Conservation (phyloP, 2,797 vertebrate genomes). For the Molothrus ater region DNA sequence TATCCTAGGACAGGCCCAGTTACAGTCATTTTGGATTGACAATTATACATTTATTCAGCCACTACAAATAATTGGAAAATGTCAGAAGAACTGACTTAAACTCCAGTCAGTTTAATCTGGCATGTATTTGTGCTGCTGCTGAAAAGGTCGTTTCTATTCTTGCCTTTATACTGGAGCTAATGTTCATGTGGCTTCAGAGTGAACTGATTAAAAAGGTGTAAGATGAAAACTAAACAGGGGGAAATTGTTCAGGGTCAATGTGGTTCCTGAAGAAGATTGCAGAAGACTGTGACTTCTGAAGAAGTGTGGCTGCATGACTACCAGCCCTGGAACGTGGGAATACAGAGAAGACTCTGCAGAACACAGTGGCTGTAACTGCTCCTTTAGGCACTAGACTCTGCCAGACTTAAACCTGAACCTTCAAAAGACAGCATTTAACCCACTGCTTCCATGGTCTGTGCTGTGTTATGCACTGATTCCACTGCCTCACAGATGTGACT, state of each 20-base stretch:
- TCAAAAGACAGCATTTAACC: not conserved
- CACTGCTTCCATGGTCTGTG: rapidly evolving
- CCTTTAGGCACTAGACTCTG: not conserved
- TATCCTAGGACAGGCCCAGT: not conserved
- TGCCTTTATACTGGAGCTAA: not conserved
- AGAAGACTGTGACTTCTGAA: not conserved
- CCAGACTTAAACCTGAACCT: not conserved
- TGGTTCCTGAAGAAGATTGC: not conserved
- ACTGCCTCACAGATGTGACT: not conserved
- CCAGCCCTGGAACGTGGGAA: rapidly evolving
- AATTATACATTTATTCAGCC: not conserved
- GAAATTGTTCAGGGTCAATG: not conserved
- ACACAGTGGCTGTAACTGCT: not conserved
- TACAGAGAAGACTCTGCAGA: rapidly evolving
- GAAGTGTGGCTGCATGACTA: not conserved
- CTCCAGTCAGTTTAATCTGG: not conserved
- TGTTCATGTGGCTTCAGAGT: not conserved
- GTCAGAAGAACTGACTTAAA: not conserved
- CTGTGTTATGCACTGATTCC: not conserved
- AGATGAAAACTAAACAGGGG: not conserved
- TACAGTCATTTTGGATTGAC: not conserved
- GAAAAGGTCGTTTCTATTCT: not conserved
- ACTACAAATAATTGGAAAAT: not conserved
- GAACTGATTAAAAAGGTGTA: not conserved
- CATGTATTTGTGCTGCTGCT: not conserved